Conservation (phyloP, 2,888 invertebrate genomes). For the Protophormia terraenovae region DNA sequence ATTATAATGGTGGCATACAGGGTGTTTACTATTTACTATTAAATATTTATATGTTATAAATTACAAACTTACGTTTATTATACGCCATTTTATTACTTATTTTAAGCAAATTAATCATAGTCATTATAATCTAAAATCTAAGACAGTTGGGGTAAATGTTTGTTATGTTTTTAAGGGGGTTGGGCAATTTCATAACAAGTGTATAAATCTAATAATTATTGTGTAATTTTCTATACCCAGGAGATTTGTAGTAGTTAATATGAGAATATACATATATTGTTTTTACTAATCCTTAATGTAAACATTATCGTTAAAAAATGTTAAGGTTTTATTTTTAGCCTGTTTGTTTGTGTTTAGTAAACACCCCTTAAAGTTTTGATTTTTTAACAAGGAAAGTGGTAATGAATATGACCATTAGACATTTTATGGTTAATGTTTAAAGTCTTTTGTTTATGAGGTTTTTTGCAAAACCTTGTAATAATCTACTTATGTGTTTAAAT, state of each 20-base stretch:
- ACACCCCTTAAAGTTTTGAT: conserved; percentile 7
- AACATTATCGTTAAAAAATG: conserved; percentile 39
- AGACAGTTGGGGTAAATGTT: not conserved
- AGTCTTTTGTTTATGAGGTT: not conserved
- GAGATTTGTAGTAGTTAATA: conserved; percentile 30
- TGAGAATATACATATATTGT: not conserved
- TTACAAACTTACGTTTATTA: not conserved
- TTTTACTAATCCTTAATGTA: conserved; percentile 28
- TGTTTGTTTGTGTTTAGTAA: not conserved
- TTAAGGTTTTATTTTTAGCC: conserved; percentile 14
- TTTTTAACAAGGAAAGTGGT: not conserved
- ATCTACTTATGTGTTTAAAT: not conserved
- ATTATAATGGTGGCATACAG: conserved; percentile 14
- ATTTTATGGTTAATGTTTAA: conserved; percentile 37
- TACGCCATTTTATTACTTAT: conserved; percentile 20
- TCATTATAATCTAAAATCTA: conserved; percentile 8
- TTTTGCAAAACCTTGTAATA: conserved; percentile 24
- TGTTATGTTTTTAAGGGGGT: not conserved
- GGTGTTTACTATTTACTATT: conserved; percentile 5
- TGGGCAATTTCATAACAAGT: conserved; percentile 31
- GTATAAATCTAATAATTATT: conserved; percentile 32
- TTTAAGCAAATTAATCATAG: conserved; percentile 39
- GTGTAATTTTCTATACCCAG: conserved; percentile 33
- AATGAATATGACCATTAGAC: conserved; percentile 3
- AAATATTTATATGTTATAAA: not conserved